These are phyloP conservation scores for Lasioglossum figueresi DNA, from an alignment of 2,888 invertebrate genomes.

Conservation along the genomic window DNA sequence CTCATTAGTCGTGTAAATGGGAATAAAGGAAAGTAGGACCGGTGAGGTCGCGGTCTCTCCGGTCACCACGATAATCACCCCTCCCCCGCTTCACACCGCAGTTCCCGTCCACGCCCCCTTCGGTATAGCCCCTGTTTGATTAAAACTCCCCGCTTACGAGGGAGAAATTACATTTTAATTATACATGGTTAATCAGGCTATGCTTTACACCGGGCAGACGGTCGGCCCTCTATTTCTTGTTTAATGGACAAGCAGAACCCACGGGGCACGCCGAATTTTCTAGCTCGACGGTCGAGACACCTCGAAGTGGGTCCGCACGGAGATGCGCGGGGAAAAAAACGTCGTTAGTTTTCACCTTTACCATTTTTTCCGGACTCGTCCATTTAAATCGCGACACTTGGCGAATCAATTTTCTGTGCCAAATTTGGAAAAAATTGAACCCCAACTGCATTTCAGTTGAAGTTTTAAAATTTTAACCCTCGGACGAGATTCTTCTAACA, in stretches of 20 bases:
- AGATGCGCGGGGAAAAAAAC: neutral
- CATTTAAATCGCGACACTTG: neutral
- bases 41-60: neutral
- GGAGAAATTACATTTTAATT: conserved; percentile 63
- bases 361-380: neutral
- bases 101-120: conserved; percentile 13
- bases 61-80: conserved; percentile 43
- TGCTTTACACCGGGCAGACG: conserved; percentile 7
- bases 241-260: conserved; percentile 55
- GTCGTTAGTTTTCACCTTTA: neutral
- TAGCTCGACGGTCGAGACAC: neutral
- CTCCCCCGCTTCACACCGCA: conserved; percentile 12
- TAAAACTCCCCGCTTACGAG: conserved; percentile 47
- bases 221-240: conserved; percentile 34
- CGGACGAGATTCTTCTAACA: neutral
- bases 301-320: neutral
- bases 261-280: conserved; percentile 48
- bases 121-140: conserved; percentile 43
- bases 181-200: conserved; percentile 62
- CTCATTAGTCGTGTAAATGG: conserved; percentile 5
- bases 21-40: conserved; percentile 17
- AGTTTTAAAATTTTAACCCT: neutral
- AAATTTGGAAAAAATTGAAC: neutral
- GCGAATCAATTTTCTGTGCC: neutral
- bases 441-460: neutral